Evolutionary conservation across 2,888 invertebrate species (phyloP).

Genomic region (Lochmaea crataegi): DNA sequence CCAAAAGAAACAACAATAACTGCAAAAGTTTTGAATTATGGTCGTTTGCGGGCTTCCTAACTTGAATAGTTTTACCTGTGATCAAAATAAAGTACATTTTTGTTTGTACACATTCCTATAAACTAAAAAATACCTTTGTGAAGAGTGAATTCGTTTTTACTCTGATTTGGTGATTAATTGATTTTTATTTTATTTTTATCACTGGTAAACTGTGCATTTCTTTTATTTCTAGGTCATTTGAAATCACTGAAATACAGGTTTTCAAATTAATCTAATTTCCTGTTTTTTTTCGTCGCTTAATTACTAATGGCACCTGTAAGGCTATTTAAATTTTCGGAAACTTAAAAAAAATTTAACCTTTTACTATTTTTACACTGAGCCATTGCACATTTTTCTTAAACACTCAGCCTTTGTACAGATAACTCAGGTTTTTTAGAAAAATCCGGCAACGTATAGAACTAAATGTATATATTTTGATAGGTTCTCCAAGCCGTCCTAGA

Average conservation of each 20-base stretch:
- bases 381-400: conserved; percentile 18
- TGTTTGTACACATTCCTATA: no score
- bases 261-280: background rate
- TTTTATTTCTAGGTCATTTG: no score
- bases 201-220: background rate
- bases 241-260: background rate
- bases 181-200: background rate
- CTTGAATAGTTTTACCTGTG: background rate
- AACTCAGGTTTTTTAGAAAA: background rate
- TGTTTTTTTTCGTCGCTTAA: background rate
- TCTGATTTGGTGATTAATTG: no score
- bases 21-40: background rate
- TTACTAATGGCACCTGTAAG: background rate
- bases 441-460: background rate
- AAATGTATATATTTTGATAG: background rate
- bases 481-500: no score
- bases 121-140: no score
- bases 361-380: background rate
- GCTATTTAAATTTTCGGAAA: background rate
- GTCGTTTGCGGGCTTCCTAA: background rate
- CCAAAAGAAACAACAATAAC: no score
- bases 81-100: background rate
- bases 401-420: background rate
- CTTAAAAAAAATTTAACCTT: background rate
- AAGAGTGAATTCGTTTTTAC: no score